Conservation (phyloP, 2,113 vertebrate species). For the Hippotragus niger region DNA sequence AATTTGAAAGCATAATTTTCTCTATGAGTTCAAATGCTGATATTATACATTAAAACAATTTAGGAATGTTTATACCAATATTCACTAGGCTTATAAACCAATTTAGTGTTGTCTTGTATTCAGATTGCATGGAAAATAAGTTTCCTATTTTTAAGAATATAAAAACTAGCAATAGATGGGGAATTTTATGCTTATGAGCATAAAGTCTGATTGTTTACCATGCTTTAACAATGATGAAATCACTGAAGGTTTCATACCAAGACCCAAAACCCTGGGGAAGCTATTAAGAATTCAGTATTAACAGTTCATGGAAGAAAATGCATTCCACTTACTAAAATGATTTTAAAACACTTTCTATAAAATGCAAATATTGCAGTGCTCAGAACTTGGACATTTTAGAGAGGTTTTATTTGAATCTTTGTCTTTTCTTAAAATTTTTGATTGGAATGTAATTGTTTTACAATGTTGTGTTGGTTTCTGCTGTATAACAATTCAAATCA, state of each 20-base stretch:
- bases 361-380: constrained; percentile 55
- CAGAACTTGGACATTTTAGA: constrained; percentile 32
- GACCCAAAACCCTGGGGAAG: constrained; percentile 69
- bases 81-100: constrained; percentile 39
- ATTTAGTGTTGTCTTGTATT: constrained; percentile 63
- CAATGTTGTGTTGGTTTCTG: background rate
- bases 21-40: constrained; percentile 46
- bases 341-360: constrained; percentile 65
- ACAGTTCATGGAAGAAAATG: constrained; percentile 65
- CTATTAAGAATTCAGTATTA: constrained; percentile 73
- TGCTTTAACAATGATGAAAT: constrained; percentile 71
- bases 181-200: constrained; percentile 54
- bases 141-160: constrained; percentile 55
- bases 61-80: constrained; percentile 50
- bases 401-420: constrained; percentile 5
- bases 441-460: background rate
- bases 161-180: constrained; percentile 52
- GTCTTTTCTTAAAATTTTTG: background rate
- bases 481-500: background rate
- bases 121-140: constrained; percentile 59
- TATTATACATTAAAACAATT: constrained; percentile 57
- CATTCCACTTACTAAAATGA: constrained; percentile 66
- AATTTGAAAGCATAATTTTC: constrained; percentile 29
- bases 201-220: constrained; percentile 68
- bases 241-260: constrained; percentile 58